Evolutionary conservation across 2,113 vertebrate genomes (phyloP).

Genomic region (Barbus barbus): DNA sequence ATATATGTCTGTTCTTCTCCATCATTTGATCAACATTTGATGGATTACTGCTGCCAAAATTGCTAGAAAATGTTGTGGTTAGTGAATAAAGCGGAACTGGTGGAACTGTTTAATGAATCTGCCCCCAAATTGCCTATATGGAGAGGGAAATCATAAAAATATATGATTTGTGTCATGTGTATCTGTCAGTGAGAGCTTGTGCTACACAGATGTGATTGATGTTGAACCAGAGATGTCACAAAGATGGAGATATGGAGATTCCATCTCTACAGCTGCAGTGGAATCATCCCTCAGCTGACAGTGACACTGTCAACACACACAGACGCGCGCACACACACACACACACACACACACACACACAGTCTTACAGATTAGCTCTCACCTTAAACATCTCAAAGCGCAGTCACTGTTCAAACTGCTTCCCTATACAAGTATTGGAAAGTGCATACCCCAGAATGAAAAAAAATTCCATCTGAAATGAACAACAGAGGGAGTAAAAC

Average conservation of each 20-base stretch:
- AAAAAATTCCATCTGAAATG: not conserved
- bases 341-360: not conserved
- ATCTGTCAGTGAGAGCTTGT: not conserved
- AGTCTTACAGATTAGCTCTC: not conserved
- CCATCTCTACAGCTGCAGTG: not conserved
- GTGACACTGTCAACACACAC: not conserved
- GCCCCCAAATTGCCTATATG: not conserved
- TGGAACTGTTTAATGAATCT: not conserved
- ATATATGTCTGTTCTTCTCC: not conserved
- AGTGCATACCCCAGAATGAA: not conserved
- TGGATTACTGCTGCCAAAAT: not conserved
- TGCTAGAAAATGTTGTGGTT: slow-evolving; percentile 6
- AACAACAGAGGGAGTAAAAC: not conserved
- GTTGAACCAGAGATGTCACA: slow-evolving; percentile 18
- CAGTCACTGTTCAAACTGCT: not conserved
- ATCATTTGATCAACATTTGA: not conserved
- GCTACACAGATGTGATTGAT: slow-evolving; percentile 15
- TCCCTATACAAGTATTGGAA: not conserved
- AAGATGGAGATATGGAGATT: slow-evolving; percentile 31
- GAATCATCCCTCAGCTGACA: slow-evolving; percentile 19
- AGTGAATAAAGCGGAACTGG: not conserved
- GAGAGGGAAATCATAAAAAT: not conserved
- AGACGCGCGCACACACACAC: not conserved
- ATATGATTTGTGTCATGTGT: slow-evolving; percentile 1
- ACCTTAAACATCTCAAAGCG: not conserved